These are phyloP conservation scores for Myotis pilosus DNA, from an alignment of 2,797 vertebrate genomes.

Conservation along the genomic window DNA sequence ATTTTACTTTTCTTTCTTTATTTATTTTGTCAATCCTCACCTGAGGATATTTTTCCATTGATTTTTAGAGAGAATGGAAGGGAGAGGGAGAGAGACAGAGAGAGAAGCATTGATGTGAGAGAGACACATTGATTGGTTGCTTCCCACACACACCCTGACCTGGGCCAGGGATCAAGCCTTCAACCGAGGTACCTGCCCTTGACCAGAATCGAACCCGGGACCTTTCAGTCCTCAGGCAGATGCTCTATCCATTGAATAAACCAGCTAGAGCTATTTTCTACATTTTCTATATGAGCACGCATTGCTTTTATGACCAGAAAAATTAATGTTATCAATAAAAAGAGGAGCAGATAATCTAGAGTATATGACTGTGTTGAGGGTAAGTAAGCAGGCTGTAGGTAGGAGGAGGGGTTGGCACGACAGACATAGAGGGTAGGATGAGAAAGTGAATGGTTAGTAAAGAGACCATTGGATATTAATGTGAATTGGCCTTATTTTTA, in stretches of 20 bases:
- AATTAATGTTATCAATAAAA: constrained; percentile 37
- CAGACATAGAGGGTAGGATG: background rate
- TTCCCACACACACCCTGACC: no score
- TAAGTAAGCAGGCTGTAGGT: background rate
- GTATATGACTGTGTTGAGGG: background rate
- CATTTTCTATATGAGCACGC: background rate
- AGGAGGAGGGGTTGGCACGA: background rate
- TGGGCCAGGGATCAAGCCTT: no score
- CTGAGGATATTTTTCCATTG: no score
- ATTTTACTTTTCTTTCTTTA: background rate
- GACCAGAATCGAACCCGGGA: no score
- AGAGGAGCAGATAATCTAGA: background rate
- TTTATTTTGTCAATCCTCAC: no score
- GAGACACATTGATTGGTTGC: no score
- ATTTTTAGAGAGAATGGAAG: no score
- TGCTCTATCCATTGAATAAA: no score
- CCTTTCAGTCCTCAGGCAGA: no score
- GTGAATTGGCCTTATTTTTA: constrained; percentile 55
- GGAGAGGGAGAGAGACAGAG: no score
- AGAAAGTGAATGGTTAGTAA: constrained; percentile 40
- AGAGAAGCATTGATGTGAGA: no score
- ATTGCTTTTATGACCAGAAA: constrained; percentile 36
- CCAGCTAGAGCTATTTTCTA: background rate
- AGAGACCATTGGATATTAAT: constrained; percentile 10
- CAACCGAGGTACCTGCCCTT: no score